These are phyloP conservation scores for Prinia subflava DNA, from an alignment of 2,113 vertebrate genomes.

Conservation along the genomic window DNA sequence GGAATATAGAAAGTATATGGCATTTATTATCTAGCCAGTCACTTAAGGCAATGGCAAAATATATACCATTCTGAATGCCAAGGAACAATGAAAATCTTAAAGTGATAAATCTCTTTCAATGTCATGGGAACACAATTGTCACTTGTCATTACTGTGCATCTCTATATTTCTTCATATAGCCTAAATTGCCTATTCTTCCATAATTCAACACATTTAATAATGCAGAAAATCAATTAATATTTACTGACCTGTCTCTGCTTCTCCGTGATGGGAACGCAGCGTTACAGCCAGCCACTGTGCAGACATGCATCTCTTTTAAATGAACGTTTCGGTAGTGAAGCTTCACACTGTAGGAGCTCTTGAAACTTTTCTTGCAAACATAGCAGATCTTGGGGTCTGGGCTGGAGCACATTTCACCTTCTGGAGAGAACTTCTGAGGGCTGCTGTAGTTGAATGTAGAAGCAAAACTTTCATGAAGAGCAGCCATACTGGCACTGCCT, in stretches of 20 bases:
- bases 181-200: slow-evolving; percentile 50
- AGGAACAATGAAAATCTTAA: slow-evolving; percentile 56
- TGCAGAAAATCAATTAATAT: slow-evolving; percentile 74
- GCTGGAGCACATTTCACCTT: slow-evolving; percentile 94
- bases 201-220: slow-evolving; percentile 57
- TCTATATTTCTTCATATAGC: slow-evolving; percentile 50
- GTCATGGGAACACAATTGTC: slow-evolving; percentile 59
- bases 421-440: slow-evolving; percentile 95
- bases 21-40: slow-evolving; percentile 35
- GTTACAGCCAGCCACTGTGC: slow-evolving; percentile 97
- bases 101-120: slow-evolving; percentile 35
- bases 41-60: slow-evolving; percentile 23
- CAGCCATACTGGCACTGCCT: slow-evolving; percentile 89
- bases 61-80: slow-evolving; percentile 44
- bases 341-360: slow-evolving; percentile 99
- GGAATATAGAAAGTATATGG: slow-evolving; percentile 41
- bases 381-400: slow-evolving; percentile 99
- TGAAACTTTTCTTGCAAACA: slow-evolving; percentile 99
- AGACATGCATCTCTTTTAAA: slow-evolving; percentile 99
- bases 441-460: slow-evolving; percentile 94
- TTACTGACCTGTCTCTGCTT: slow-evolving; percentile 99
- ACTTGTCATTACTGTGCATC: slow-evolving; percentile 30
- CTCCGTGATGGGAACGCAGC: slow-evolving; percentile 97
- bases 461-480: slow-evolving; percentile 93
- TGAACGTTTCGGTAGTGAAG: slow-evolving; percentile 99